Percentiles rank a stretch among this genome's conserved stretches.
phyloP scores from a whole-genome alignment of 1,140 invertebrate species.

The Mercenaria mercenaria region DNA sequence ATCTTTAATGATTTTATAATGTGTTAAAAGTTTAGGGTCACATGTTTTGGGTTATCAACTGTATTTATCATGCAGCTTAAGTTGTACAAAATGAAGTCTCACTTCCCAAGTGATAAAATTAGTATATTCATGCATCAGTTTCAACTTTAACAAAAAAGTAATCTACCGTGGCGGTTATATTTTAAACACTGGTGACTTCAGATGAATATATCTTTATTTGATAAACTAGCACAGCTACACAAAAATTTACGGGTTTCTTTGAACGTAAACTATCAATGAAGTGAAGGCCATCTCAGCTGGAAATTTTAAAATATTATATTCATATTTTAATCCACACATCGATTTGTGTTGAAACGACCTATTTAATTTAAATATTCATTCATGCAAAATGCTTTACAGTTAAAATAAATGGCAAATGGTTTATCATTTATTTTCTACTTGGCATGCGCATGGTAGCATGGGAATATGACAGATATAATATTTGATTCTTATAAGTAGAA shows the following conservation, averaged over 20 bases:
- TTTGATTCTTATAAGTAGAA: too few relatives aligned
- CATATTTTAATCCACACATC: too few relatives aligned
- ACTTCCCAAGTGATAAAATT: conserved; percentile 20
- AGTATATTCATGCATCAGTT: conserved; percentile 24
- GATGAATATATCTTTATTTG: background rate
- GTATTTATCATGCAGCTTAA: background rate
- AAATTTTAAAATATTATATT: too few relatives aligned
- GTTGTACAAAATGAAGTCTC: conserved; percentile 35
- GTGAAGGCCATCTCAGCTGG: too few relatives aligned
- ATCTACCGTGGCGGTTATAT: conserved; percentile 10
- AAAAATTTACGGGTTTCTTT: background rate
- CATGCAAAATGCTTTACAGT: too few relatives aligned
- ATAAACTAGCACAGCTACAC: background rate
- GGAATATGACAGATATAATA: too few relatives aligned
- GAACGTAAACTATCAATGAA: too few relatives aligned
- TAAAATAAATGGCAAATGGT: too few relatives aligned
- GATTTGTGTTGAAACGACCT: too few relatives aligned
- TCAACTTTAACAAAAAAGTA: conserved; percentile 7
- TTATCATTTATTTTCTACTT: too few relatives aligned
- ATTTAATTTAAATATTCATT: too few relatives aligned
- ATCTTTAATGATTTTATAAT: conserved; percentile 21
- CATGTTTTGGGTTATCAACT: background rate
- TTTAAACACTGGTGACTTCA: background rate
- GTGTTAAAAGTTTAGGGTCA: conserved; percentile 5
- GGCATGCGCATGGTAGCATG: too few relatives aligned